Evolutionary conservation across 2,797 vertebrate genomes (phyloP), one percentile per base, ranked within the genome.

Genomic region (Cynopterus sphinx): DNA sequence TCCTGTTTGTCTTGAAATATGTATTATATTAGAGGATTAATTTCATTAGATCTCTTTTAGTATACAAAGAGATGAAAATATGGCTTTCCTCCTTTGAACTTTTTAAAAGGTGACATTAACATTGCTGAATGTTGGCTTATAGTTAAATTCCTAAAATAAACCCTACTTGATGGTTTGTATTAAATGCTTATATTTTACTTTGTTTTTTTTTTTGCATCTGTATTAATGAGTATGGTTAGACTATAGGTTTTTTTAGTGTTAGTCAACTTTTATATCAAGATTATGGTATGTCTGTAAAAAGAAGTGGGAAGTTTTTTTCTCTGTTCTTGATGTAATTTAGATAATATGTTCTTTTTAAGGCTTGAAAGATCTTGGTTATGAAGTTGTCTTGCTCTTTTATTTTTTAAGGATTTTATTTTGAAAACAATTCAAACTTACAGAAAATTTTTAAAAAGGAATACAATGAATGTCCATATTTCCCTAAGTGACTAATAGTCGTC

Each of bases 371-470:
- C 21, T 33, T 79, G 33, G 31, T 94, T 89, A 57, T 88, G 15
- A 88, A 85, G 94, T 92, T 74, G 21, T 92, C 73, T 90, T 84
- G 10, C 36, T 55, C 49, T 73, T 87, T 65, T 78, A 55, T 81
- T 94, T 94, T 91, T 79, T 49, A 89, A 88, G 61, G 68, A 26
- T 49, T 83, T 84, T 41, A 83, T 78, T 92, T 59, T 94, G 24
- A 84, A 88, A 88, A 61, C 49, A 79, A 63, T 57, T 70, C 26
- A 84, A 74, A 78, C 5, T 63, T 33, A n/a, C 39, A 77, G n/a
- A 81, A 87, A 77, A 87, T 77, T 28, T 77, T 0, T n/a, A 36
- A 90, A 73, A 55, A 55, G 71, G 31, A 59, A 4, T 65, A 87
- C 75, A 55, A 1, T 57, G 22, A 90, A 71, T 74, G 70, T 73